Base-by-base conservation (phyloP, 2,797 vertebrate genomes). In the Gephyroberyx darwinii region DNA sequence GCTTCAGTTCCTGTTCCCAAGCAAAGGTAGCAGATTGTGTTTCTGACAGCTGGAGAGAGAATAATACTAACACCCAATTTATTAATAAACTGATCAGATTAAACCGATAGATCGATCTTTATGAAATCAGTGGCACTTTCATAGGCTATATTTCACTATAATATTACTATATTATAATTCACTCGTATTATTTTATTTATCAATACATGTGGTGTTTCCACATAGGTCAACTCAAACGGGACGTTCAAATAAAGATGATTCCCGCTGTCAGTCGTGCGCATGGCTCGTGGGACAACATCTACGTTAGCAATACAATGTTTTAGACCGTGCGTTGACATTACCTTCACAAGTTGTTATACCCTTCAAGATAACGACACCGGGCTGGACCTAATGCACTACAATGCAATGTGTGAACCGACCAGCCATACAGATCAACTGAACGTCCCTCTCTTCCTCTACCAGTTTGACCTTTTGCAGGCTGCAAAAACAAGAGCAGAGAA, bases 381-480 rank as follows among this genome's bases (percentile, higher is more conserved):
- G 0, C 12, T 26, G 26, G 10, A 4, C 47, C 35, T 14, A 4
- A 10, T 47, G 48, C 33, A 7, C 20, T 0, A 31, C 8, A 39
- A 1, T 47, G 19, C 37, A 5, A 41, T 2, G 31, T 22, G 48
- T 31, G 53, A 68, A 69, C 26, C 26, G 26, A 26, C 26, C 26
- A 26, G 26, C 4, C 26, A 26, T 26, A 26, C 26, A 26, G 26
- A 26, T 26, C 26, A 26, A 26, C 19, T 9, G 9, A 14, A 60
- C 33, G 58, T 19, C 9, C 5, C 16, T 47, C n/a, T 69, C 16
- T 37, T 37, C 5, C 26, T 0, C 43, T 16, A 12, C 5, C 62
- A 39, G 63, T 0, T 55, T 70, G 74, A 78, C 68, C 69, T 73
- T 83, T 30, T 3, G 20, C 8, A 0, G 2, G 3, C 55, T 60